Conservation (phyloP, 2,113 vertebrate genomes). For the Cottus gobio region DNA sequence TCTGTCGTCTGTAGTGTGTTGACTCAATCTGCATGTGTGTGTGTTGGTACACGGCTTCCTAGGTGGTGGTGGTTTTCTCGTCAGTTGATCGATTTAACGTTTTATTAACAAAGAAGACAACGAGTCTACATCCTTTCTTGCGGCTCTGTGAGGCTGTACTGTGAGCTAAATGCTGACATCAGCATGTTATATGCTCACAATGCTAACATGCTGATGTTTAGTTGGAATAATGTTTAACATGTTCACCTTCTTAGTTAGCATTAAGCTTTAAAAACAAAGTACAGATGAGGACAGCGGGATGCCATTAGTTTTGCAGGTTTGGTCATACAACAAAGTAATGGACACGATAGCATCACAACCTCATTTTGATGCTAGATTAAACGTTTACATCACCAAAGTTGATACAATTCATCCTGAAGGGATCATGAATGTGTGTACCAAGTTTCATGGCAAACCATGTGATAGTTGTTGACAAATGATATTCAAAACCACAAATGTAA, state of each 20-base stretch:
- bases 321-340: not conserved
- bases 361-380: not conserved
- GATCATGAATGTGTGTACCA: not conserved
- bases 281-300: not conserved
- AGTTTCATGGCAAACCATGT: not conserved
- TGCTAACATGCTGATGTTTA: conserved; percentile 1
- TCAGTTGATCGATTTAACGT: not conserved
- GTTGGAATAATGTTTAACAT: not conserved
- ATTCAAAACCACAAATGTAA: not conserved
- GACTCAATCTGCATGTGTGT: conserved; percentile 64
- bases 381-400: not conserved
- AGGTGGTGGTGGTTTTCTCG: conserved; percentile 64
- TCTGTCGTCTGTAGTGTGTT: conserved; percentile 38
- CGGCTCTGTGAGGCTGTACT: not conserved
- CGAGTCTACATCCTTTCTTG: not conserved
- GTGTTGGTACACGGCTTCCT: conserved; percentile 50
- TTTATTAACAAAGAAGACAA: conserved; percentile 11
- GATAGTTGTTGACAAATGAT: not conserved
- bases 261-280: not conserved
- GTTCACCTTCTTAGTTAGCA: not conserved
- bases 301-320: not conserved
- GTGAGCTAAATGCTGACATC: not conserved
- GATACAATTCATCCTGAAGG: not conserved
- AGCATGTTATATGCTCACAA: not conserved
- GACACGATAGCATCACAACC: not conserved